Percentiles rank a stretch among this genome's conserved stretches.
Conservation (phyloP, 2,797 vertebrate species). For the Coluber constrictor region DNA sequence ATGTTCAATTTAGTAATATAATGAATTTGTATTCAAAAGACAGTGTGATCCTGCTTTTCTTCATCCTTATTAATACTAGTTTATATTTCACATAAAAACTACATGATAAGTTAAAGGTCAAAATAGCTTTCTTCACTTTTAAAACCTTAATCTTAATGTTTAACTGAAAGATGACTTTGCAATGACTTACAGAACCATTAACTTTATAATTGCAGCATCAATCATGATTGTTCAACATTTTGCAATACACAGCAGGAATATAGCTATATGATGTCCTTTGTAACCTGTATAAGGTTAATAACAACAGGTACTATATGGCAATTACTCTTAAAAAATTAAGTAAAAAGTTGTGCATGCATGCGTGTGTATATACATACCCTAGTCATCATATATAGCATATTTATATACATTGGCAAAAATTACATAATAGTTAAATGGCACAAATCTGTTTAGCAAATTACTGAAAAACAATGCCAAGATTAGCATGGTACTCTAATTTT, state of each 20-base stretch:
- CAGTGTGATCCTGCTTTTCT: background rate
- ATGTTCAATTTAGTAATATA: slow-evolving; percentile 9
- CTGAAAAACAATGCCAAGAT: background rate
- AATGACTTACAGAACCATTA: slow-evolving; percentile 23
- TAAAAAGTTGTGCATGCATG: background rate
- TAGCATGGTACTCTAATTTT: background rate
- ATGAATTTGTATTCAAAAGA: slow-evolving; percentile 36
- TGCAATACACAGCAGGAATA: slow-evolving; percentile 11
- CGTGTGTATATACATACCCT: background rate
- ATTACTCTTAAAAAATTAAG: background rate
- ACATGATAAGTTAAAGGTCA: background rate
- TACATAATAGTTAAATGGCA: background rate
- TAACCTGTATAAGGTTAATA: slow-evolving; percentile 3
- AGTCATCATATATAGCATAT: background rate
- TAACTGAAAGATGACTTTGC: slow-evolving; percentile 32
- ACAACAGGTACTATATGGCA: background rate
- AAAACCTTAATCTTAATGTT: slow-evolving; percentile 9
- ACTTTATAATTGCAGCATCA: slow-evolving; percentile 1
- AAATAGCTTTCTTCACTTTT: rapidly evolving
- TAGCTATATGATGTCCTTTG: background rate
- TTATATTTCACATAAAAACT: slow-evolving; percentile 4
- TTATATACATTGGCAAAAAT: background rate
- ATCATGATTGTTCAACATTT: slow-evolving; percentile 26
- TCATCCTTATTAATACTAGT: slow-evolving; percentile 31
- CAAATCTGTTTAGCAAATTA: background rate